Conservation (phyloP, 2,888 invertebrate genomes). For the Drosophila ustulata region DNA sequence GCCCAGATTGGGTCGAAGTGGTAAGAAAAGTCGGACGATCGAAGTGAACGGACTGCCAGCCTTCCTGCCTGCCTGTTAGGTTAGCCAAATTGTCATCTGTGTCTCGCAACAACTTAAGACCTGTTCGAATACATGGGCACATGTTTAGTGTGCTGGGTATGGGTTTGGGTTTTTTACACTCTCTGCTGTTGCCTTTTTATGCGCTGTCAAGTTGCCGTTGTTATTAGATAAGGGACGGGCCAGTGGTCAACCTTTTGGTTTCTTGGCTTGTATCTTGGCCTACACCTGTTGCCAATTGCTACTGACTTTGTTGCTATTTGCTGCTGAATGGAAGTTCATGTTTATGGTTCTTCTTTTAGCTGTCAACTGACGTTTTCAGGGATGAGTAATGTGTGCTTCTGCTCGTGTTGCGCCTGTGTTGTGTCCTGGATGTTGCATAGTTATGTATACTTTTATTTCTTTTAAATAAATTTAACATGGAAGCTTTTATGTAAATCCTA, state of each 20-base stretch:
- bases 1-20: constrained; percentile 58
- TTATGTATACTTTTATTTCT: constrained; percentile 62
- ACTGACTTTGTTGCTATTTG: constrained; percentile 29
- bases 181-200: constrained; percentile 31
- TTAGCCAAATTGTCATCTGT: constrained; percentile 47
- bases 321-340: constrained; percentile 62
- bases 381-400: constrained; percentile 2
- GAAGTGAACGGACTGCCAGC: constrained; percentile 17
- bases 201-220: constrained; percentile 60
- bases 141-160: constrained; percentile 51
- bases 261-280: constrained; percentile 54
- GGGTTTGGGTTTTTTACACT: constrained; percentile 36
- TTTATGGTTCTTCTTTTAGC: constrained; percentile 63
- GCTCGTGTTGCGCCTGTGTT: constrained; percentile 31
- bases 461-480: constrained; percentile 78
- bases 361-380: constrained; percentile 51
- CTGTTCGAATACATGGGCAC: constrained; percentile 57
- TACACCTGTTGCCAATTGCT: constrained; percentile 78
- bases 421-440: constrained; percentile 54
- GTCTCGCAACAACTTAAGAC: constrained; percentile 66
- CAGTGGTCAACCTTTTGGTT: constrained; percentile 56
- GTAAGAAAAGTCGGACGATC: constrained; percentile 19
- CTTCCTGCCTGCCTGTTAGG: constrained; percentile 26
- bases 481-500: constrained; percentile 77
- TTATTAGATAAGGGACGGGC: constrained; percentile 65